phyloP scores from a whole-genome alignment of 2,797 vertebrate species.

The Clangula hyemalis region DNA sequence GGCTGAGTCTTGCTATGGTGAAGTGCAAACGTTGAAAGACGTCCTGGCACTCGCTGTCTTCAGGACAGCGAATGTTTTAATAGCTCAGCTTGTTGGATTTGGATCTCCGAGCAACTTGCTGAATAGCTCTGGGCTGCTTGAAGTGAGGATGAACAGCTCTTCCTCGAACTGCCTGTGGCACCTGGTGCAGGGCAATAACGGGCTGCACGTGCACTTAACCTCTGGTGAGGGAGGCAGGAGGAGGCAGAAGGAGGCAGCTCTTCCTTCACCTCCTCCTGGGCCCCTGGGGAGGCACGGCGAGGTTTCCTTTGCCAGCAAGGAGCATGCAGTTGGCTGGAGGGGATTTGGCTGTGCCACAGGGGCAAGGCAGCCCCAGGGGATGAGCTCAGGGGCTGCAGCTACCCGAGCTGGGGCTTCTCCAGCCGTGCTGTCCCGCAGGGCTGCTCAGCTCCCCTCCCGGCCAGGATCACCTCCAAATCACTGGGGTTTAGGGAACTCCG shows the following conservation, averaged over 20 bases:
- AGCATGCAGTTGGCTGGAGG: too few relatives aligned
- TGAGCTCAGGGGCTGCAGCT: too few relatives aligned
- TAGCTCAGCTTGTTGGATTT: not conserved
- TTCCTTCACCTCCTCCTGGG: too few relatives aligned
- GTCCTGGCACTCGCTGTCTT: fast-evolving
- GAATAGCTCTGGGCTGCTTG: not conserved
- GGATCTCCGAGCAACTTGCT: not conserved
- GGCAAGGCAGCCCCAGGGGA: too few relatives aligned
- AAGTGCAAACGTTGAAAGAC: not conserved
- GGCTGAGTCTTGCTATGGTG: not conserved
- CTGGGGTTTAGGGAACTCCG: not conserved
- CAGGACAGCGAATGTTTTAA: not conserved
- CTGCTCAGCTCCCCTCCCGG: not conserved
- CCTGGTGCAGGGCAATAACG: not conserved
- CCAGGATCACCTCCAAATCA: too few relatives aligned
- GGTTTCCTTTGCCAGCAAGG: too few relatives aligned
- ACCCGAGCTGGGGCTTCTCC: not conserved
- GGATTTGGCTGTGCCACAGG: too few relatives aligned
- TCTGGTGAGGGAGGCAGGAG: fast-evolving
- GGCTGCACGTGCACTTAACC: too few relatives aligned
- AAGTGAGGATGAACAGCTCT: not conserved
- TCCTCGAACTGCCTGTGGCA: not conserved
- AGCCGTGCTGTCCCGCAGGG: too few relatives aligned
- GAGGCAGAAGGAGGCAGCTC: too few relatives aligned
- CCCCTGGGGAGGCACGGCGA: too few relatives aligned